Evolutionary conservation across 2,113 vertebrate species (phyloP).

Genomic region (Alectura lathami): DNA sequence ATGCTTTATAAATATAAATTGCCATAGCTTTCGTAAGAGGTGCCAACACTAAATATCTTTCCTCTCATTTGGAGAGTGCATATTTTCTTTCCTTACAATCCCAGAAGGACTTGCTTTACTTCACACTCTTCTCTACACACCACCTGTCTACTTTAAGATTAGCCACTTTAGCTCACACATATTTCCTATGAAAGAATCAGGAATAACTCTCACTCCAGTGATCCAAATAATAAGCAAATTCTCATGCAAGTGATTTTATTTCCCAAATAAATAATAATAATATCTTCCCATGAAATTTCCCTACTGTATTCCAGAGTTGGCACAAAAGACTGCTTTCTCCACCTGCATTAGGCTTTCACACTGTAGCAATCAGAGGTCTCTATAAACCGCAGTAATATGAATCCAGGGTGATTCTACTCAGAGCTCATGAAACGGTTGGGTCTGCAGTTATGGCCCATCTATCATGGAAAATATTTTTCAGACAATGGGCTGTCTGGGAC

Average conservation of each 20-base stretch:
- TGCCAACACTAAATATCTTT: not conserved
- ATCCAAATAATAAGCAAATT: not conserved
- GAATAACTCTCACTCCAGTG: not conserved
- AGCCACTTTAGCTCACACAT: not conserved
- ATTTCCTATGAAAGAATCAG: not conserved
- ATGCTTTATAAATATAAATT: not conserved
- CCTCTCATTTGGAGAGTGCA: not conserved
- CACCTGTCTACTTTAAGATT: not conserved
- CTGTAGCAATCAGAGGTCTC: not conserved
- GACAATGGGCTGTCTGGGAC: not conserved
- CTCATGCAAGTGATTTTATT: not conserved
- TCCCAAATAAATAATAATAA: too few relatives aligned
- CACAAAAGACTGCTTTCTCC: not conserved
- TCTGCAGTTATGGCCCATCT: not conserved
- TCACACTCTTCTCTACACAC: not conserved
- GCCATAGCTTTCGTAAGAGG: not conserved
- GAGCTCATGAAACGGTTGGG: not conserved
- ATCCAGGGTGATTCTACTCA: not conserved
- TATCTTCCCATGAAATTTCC: not conserved
- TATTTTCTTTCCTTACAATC: not conserved
- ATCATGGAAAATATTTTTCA: not conserved
- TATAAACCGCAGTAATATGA: not conserved
- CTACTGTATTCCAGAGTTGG: not conserved
- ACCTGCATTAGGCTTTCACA: not conserved
- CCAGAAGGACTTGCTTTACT: not conserved